A percentile compares a stretch with the other conserved stretches of the same genome.
Evolutionary conservation across 2,113 vertebrate genomes (phyloP).

Genomic region (Thryonomys swinderianus): DNA sequence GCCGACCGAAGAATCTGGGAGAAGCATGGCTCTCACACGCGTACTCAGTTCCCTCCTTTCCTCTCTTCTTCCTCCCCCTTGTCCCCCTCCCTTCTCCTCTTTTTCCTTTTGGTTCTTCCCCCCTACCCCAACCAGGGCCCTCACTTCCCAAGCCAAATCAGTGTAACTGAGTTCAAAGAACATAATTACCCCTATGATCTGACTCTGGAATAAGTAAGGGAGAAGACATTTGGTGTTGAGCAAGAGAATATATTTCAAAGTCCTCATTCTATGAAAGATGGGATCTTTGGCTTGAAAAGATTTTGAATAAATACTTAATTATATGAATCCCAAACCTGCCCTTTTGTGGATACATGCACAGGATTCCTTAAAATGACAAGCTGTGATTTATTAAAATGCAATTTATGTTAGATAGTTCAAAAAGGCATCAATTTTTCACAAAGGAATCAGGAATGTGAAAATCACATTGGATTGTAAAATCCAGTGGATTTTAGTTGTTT

Average conservation of each 20-base stretch:
- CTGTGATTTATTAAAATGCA: slow-evolving; percentile 4
- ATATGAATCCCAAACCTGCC: background rate
- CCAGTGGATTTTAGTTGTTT: background rate
- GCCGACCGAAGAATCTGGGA: background rate
- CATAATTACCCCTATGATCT: background rate
- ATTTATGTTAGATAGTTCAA: slow-evolving; percentile 22
- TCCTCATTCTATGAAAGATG: background rate
- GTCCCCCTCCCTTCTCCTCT: too few relatives aligned
- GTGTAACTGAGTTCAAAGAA: slow-evolving; percentile 23
- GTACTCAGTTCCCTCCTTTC: background rate
- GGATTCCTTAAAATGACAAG: slow-evolving; percentile 56
- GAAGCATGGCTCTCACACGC: background rate
- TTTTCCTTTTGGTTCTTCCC: too few relatives aligned
- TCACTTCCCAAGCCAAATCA: background rate
- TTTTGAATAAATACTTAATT: slow-evolving; percentile 42
- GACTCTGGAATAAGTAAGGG: background rate
- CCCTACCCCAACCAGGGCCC: background rate
- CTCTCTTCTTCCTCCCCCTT: background rate
- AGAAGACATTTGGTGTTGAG: slow-evolving; percentile 18
- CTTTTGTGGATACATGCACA: background rate
- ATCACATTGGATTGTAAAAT: background rate
- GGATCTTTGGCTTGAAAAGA: slow-evolving; percentile 33
- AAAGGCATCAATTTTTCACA: background rate
- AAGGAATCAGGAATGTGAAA: background rate
- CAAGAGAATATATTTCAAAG: slow-evolving; percentile 17